Evolutionary conservation across 2,888 invertebrate genomes (phyloP).

Genomic region (Ophion obscuratus): DNA sequence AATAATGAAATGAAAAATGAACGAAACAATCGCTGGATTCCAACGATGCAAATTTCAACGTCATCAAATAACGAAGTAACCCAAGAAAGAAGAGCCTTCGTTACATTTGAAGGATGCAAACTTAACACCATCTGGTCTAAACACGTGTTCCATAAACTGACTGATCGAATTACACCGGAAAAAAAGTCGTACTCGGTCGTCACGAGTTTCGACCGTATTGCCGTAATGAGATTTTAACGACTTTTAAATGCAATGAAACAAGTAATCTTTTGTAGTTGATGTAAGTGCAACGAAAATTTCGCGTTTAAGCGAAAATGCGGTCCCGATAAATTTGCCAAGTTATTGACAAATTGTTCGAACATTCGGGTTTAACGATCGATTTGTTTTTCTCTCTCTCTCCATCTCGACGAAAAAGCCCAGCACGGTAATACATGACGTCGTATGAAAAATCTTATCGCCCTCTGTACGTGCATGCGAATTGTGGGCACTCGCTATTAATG

Average conservation of each 20-base stretch:
- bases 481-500: constrained; percentile 23
- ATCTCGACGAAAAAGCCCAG: neutral
- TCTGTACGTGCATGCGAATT: neutral
- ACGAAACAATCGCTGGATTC: too few relatives aligned
- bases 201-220: neutral
- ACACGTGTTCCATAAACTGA: neutral
- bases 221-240: constrained; percentile 4
- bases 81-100: neutral
- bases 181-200: neutral
- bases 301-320: neutral
- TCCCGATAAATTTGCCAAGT: neutral
- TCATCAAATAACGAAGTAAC: too few relatives aligned
- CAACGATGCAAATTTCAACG: too few relatives aligned
- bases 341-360: neutral
- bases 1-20: too few relatives aligned
- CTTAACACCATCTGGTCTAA: neutral
- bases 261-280: neutral
- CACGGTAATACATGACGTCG: neutral
- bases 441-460: neutral
- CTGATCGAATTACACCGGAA: neutral
- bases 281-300: neutral
- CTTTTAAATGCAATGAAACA: neutral
- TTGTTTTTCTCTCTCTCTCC: neutral
- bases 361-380: neutral
- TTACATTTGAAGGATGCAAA: neutral